A percentile compares a stretch with the other conserved stretches of the same genome.
Conservation (phyloP, 2,113 vertebrate genomes). For the Malaclemys terrapin region DNA sequence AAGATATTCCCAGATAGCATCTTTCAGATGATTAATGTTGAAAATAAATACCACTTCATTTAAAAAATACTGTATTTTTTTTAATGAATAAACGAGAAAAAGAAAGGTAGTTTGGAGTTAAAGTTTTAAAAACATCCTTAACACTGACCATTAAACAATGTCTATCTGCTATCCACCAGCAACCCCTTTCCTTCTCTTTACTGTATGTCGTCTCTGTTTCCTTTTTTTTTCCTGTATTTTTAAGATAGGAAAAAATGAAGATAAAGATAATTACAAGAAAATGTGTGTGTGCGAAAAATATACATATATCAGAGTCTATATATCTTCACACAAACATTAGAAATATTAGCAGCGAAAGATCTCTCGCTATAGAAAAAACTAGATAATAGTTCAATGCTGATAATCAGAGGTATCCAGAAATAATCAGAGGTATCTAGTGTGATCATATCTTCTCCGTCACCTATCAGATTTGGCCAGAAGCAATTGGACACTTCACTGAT, state of each 20-base stretch:
- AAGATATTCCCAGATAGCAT: not conserved
- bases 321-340: not conserved
- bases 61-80: not conserved
- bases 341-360: not conserved
- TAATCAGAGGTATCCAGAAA: not conserved
- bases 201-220: not conserved
- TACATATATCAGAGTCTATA: too few species aligned
- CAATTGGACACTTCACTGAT: not conserved
- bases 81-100: not conserved
- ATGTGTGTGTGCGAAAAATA: not conserved
- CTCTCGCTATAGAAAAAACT: not conserved
- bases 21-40: not conserved
- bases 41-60: not conserved
- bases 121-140: constrained; percentile 10
- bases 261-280: not conserved
- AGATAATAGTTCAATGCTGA: not conserved
- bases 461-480: not conserved
- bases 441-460: not conserved
- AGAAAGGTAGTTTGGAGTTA: not conserved
- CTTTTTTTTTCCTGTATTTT: not conserved
- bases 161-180: not conserved
- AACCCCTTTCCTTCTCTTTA: not conserved
- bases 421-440: too few species aligned
- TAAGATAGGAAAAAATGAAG: not conserved
- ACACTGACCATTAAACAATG: not conserved